Base-by-base conservation (phyloP, 2,113 vertebrate species). In the Zosterops pallidus region DNA sequence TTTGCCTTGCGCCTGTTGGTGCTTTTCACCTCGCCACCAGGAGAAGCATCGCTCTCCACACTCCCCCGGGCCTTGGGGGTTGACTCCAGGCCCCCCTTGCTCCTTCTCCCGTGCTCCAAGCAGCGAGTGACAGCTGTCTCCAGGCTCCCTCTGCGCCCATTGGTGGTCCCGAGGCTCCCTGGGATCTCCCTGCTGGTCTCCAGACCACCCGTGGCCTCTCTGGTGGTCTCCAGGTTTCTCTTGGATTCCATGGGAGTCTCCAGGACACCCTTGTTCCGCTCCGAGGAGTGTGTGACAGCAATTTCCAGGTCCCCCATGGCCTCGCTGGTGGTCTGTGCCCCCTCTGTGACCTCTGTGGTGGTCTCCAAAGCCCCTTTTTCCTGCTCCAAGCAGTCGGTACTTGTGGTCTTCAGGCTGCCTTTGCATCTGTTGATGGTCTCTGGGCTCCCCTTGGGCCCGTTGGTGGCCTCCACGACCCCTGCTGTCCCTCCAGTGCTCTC, bases 31-130 rank as follows among this genome's bases (percentile, higher is more conserved):
- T 74, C 55, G 11, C 68, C 42, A 2, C 7, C 33, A 1, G 42
- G 9, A n/a, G 7, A 35, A 8, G 26, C 29, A 3, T 64, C 42
- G 0, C 35, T 11, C 70, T 62, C 47, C 21, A 3, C 1, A 6
- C 44, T 20, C 3, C 28, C 50, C 9, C 5, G 14, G 8, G 3
- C 25, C 21, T 19, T 42, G 44, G 52, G 8, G 39, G 9, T 26
- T 29, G 1, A 57, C 55, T 62, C 63, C 25, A 6, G 6, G 31
- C 47, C 14, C 4, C 5, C 41, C 3, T 15, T 69, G 41, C 46
- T 60, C 53, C 69, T 75, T 1, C 60, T 67, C 1, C 79, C 79
- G 1, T 77, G 56, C 71, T 90, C 41, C 63, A 56, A 42, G 79
- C 56, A 56, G 56, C 9, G 35, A 11, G 49, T 56, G 31, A 56